Evolutionary conservation across 1,140 invertebrate species (phyloP).

Genomic region (Penaeus indicus): DNA sequence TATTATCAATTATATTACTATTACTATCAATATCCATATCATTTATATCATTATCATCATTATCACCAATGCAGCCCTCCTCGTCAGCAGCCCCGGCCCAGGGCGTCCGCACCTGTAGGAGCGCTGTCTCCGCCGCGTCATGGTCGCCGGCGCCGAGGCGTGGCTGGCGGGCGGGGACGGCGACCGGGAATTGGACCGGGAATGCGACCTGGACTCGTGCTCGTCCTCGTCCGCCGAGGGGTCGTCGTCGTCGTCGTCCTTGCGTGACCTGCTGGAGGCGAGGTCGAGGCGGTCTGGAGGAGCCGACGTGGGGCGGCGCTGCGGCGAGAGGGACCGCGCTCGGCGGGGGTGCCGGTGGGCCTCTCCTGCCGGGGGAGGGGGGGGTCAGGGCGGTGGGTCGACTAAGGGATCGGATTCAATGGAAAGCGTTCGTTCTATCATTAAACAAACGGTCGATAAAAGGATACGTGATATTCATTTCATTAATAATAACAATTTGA

Average conservation of each 20-base stretch:
- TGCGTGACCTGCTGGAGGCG: not conserved
- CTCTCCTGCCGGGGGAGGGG: not conserved
- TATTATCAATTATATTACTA: too few species aligned
- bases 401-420: too few species aligned
- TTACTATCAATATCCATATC: too few species aligned
- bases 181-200: slow-evolving; percentile 43
- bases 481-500: too few species aligned
- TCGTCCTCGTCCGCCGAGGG: slow-evolving; percentile 41
- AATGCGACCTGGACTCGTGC: slow-evolving; percentile 37
- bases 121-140: slow-evolving; percentile 31
- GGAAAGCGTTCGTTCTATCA: too few species aligned
- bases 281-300: slow-evolving; percentile 24
- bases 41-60: too few species aligned
- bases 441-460: too few species aligned
- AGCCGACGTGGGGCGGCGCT: slow-evolving; percentile 41
- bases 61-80: too few species aligned
- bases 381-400: too few species aligned
- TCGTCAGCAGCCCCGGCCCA: too few species aligned
- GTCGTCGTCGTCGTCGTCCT: slow-evolving; percentile 29
- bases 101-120: slow-evolving; percentile 34
- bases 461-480: too few species aligned
- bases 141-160: slow-evolving; percentile 49
- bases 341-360: not conserved
- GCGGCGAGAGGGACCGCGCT: slow-evolving; percentile 42
- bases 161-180: slow-evolving; percentile 54